Base-by-base conservation (phyloP, 1,140 invertebrate species). In the Atopsyche davidsoni region DNA sequence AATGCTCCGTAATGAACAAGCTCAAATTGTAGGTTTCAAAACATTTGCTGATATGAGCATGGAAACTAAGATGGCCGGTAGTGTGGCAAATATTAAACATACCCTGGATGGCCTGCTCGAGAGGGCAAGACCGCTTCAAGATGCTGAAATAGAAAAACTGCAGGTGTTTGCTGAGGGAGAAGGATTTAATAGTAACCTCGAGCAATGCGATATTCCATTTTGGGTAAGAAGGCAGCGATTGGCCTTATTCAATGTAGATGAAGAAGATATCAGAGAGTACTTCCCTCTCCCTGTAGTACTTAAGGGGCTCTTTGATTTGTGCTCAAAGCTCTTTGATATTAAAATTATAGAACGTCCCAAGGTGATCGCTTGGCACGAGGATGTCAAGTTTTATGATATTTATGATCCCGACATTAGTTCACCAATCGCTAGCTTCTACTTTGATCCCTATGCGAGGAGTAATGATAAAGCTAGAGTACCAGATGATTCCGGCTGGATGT, bases 11-110 rank as follows among this genome's bases (percentile, higher is more conserved):
- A 66, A 64, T 19, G 78, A 85, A 36, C 79, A 87, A 62, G 91
- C 92, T 0, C 73, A 82, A 60, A 54, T 85, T 16, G 70, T 96
- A 36, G 92, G 92, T 0, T 96, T 81, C 66, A 72, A 84, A 40
- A 82, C 76, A 49, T 95, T 77, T 70, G 83, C 79, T 0, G 81
- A 93, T 22, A 82, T 96, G 81, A 91, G 86, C 22, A 92, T 96
- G 89, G 82, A 89, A 73, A 94, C 89, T 0, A 96, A 95, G 77
- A 95, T 96, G 89, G 90, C 91, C 2, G 85, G 83, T 23, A 85
- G 66, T 55, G 67, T 92, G n/a, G 79, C 87, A 18, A 88, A 85
- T 68, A 80, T 95, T 1, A 72, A 85, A 43, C 72, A 79, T 36
- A 79, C 87, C 52, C 71, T 96, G n/a, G 73, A 85, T 39, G 80